Evolutionary conservation across 2,888 invertebrate genomes (phyloP), one percentile per base, ranked within the genome.

Genomic region (Diogma glabrata): DNA sequence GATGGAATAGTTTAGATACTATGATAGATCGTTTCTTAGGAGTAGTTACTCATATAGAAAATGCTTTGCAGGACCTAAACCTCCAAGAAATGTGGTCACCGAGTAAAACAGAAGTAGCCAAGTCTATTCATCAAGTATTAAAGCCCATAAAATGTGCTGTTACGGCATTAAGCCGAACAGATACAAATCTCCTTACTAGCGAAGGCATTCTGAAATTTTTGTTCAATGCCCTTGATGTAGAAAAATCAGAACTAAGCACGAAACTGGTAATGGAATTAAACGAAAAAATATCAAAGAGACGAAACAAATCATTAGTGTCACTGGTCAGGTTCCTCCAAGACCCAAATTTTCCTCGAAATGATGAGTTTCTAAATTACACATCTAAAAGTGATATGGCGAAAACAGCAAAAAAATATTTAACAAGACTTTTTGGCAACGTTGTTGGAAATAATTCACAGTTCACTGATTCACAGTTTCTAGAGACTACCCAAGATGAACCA

Each of bases 161-260:
- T 14, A 4, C 4, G 30, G 20, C n/a, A 12, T 23, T 16, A 8
- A 19, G 38, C 9, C 30, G 12, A 9, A 2, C 14, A 24, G 22
- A 38, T 26, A 12, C 24, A 5, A 49, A 49, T 23, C 14, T 49
- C 14, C n/a, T 49, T 12, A 24, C 49, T 6, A 38, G 26, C 3
- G 49, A 49, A 24, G 38, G 38, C 9, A 22, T 24, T 17, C n/a
- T 38, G n/a, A 38, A 49, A 17, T 49, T 49, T 24, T 30, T 49
- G 16, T 49, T 49, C 23, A 22, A 24, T 14, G 30, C 36, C 3
- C 14, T 36, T 22, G 20, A 17, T 9, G 16, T 16, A 3, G 22
- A 33, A 12, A 33, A 22, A 22, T 26, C 14, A 14, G 20, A 10
- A 9, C 23, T 33, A 12, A 14, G 26, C 33, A n/a, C 2, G 10